Evolutionary conservation across 2,113 vertebrate species (phyloP).

Genomic region (Columba livia): DNA sequence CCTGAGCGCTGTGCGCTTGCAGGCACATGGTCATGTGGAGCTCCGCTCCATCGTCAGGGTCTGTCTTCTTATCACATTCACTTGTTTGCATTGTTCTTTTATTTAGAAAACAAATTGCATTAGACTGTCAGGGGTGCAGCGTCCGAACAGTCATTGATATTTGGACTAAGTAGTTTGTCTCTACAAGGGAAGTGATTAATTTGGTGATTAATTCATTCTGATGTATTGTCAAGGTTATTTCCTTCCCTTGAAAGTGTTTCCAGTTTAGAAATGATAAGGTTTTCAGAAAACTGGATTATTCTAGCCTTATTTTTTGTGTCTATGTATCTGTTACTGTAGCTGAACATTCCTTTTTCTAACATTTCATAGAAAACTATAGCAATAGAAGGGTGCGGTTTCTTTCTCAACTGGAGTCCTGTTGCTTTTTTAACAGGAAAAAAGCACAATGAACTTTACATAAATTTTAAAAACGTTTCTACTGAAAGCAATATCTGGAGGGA

Average conservation of each 20-base stretch:
- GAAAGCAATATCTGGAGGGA: neutral
- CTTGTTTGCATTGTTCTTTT: neutral
- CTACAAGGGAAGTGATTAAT: neutral
- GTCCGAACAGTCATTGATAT: neutral
- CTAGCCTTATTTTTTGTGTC: neutral
- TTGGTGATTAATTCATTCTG: neutral
- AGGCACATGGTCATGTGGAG: neutral
- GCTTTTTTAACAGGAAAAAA: neutral
- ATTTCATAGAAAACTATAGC: neutral
- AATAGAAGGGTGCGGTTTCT: neutral
- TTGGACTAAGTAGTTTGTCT: neutral
- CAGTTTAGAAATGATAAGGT: neutral
- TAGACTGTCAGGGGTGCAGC: rapidly evolving
- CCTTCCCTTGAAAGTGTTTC: neutral
- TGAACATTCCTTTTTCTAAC: neutral
- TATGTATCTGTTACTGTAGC: neutral
- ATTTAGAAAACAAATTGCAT: neutral
- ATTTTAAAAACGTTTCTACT: neutral
- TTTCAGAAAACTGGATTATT: neutral
- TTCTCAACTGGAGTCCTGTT: neutral
- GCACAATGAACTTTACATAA: neutral
- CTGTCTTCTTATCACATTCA: neutral
- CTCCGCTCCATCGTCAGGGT: neutral
- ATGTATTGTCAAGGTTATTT: neutral
- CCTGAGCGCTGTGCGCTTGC: neutral